Evolutionary conservation across 1,140 invertebrate species (phyloP), one percentile per base, ranked within the genome.

Genomic region (Harpegnathos saltator): DNA sequence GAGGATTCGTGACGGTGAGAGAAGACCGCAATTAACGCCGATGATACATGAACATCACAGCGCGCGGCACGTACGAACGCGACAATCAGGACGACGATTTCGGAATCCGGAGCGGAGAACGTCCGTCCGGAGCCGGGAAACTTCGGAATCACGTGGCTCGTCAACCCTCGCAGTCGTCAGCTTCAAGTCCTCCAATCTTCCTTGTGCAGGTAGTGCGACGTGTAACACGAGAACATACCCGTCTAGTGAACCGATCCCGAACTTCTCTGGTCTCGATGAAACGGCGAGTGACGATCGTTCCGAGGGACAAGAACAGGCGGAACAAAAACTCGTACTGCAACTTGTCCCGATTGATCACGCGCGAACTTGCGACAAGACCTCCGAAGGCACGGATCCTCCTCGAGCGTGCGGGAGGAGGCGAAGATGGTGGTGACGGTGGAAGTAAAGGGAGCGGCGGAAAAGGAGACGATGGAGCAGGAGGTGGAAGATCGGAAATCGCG

Each of bases 111-210:
- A 59, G 38, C 26, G 17, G 9, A n/a, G n/a, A 71, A 80, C 24
- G n/a, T 38, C 38, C 22, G 62, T 26, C 17, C n/a, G n/a, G 24
- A 26, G 33, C 38, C 38, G 38, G 52, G 29, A 59, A 80, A 80
- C 65, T 80, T 80, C 1, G n/a, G n/a, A 44, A 69, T 69, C 75
- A 80, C 75, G 75, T 80, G 75, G 44, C 65, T 7, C 65, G 52
- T 58, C 52, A 69, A 56, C 2, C 19, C 61, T 61, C 22, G 52
- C n/a, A 59, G 33, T 61, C 26, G 63, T 78, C 5, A 38, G 24
- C 66, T 58, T 80, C 65, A 80, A 80, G 22, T 80, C 22, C 38
- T 71, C 65, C 65, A 71, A 80, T 80, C 24, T 80, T 58, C 22
- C 52, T 33, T 24, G 12, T 44, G 66, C 33, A 80, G 33, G 14